Base-by-base conservation (phyloP, 2,888 invertebrate species). In the Apantesis nais region DNA sequence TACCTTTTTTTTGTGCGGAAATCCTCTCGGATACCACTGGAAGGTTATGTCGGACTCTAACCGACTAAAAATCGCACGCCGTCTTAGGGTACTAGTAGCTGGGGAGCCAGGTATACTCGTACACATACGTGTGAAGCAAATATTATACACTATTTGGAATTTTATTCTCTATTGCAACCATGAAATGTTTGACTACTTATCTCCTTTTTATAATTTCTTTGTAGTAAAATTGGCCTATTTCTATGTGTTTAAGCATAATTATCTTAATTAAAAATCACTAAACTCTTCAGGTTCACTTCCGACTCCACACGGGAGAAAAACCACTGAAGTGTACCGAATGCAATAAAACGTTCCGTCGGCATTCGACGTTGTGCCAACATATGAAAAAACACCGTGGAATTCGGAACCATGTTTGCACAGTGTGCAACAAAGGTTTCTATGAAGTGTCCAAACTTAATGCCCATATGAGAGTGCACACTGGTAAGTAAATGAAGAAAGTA, bases 281-380 rank as follows among this genome's bases (percentile, higher is more conserved):
- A 58, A 96, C 96, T 96, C 96, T 97, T 77, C 66, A 95, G 95
- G 95, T 95, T 0, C 95, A 95, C 76, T 94, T 95, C 85, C 90
- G 95, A 0, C 85, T 95, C 68, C 95, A 95, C 83, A 95, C 95
- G 0, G 95, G 95, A 25, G 95, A 95, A 81, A 95, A 95, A 81
- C 95, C 95, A 0, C 86, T 95, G 0, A 95, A 93, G 71, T 95
- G 95, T 75, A 83, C 89, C 0, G 95, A 95, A 76, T 95, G 95
- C 83, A 92, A 93, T 85, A 95, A 95, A 80, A 92, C 94, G 7
- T 95, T 95, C 90, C 88, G 95, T 0, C 89, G 95, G 0, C 95
- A 95, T 86, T 95, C 95, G 22, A 95, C 95, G 2, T 87, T 95
- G 22, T 95, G 95, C 84, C 95, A 95, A 77, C 95, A 95, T 82